These are phyloP conservation scores for Hydroisotoma schaefferi DNA, from an alignment of 2,888 invertebrate genomes.

Conservation along the genomic window DNA sequence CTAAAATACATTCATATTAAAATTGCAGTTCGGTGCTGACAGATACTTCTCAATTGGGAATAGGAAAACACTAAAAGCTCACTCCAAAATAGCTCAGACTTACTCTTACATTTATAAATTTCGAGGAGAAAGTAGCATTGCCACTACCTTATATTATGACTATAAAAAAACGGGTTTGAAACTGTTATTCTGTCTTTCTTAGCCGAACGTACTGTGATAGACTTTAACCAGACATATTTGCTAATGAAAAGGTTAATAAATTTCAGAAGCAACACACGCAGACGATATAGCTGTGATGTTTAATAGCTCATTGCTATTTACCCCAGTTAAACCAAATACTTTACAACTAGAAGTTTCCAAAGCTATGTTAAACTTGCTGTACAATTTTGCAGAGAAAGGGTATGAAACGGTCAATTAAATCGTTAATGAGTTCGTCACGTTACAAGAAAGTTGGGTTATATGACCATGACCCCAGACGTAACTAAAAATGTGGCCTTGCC, in stretches of 20 bases:
- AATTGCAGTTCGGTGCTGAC: constrained; percentile 21
- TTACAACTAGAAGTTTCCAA: constrained; percentile 14
- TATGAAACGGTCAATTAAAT: constrained; percentile 10
- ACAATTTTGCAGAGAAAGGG: constrained; percentile 28
- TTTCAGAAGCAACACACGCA: neutral
- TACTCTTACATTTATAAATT: constrained; percentile 30
- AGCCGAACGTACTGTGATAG: neutral
- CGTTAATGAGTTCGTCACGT: too few relatives aligned
- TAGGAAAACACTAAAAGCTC: constrained; percentile 20
- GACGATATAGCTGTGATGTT: constrained; percentile 29
- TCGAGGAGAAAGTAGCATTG: constrained; percentile 16
- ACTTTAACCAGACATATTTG: neutral
- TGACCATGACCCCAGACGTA: too few relatives aligned
- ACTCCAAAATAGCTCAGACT: constrained; percentile 23
- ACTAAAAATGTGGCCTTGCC: too few relatives aligned
- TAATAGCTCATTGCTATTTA: constrained; percentile 22
- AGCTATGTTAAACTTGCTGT: constrained; percentile 13
- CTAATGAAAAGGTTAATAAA: neutral
- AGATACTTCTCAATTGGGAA: constrained; percentile 27
- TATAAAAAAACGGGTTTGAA: constrained; percentile 16
- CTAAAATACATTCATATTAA: too few relatives aligned
- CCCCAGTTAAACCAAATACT: constrained; percentile 12
- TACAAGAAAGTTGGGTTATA: too few relatives aligned
- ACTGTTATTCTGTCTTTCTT: neutral
- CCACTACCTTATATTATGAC: neutral